Conservation (phyloP, 2,113 vertebrate species). For the Sinocyclocheilus anophthalmus region DNA sequence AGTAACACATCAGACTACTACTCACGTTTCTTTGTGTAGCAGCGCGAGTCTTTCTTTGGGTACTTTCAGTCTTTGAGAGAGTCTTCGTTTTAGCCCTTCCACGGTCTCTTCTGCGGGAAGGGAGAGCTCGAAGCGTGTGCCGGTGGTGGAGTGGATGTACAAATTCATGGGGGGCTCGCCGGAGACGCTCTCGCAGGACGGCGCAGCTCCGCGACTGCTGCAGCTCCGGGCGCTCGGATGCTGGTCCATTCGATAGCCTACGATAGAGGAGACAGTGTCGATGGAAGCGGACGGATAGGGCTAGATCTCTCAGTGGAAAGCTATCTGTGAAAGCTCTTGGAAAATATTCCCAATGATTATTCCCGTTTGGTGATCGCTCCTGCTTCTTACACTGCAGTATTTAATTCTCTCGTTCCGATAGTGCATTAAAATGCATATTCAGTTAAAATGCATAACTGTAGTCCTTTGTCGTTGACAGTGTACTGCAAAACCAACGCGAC, state of each 20-base stretch:
- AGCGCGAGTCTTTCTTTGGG: constrained; percentile 90
- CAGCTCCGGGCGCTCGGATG: constrained; percentile 90
- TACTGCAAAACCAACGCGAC: not conserved
- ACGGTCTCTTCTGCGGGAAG: constrained; percentile 91
- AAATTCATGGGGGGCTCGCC: constrained; percentile 86
- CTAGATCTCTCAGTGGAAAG: not conserved
- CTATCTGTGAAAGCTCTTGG: constrained; percentile 49
- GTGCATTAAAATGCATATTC: not conserved
- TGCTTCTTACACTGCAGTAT: not conserved
- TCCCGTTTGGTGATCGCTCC: constrained; percentile 38
- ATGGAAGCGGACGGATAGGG: constrained; percentile 39
- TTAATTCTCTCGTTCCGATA: constrained; percentile 26
- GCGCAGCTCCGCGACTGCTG: constrained; percentile 82
- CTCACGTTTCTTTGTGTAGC: constrained; percentile 94
- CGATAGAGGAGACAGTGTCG: constrained; percentile 60
- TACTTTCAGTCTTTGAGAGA: constrained; percentile 92
- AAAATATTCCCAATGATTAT: constrained; percentile 63
- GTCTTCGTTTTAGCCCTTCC: constrained; percentile 87
- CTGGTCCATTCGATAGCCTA: constrained; percentile 92
- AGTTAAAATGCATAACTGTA: not conserved
- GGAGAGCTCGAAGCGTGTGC: constrained; percentile 91
- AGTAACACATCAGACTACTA: constrained; percentile 48
- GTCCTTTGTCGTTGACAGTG: constrained; percentile 7
- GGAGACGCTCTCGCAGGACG: constrained; percentile 84
- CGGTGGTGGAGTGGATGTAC: constrained; percentile 90